Percentiles rank a stretch among this genome's conserved stretches.
phyloP scores from a whole-genome alignment of 2,797 vertebrate genomes.

The Cirrhinus mrigala region DNA sequence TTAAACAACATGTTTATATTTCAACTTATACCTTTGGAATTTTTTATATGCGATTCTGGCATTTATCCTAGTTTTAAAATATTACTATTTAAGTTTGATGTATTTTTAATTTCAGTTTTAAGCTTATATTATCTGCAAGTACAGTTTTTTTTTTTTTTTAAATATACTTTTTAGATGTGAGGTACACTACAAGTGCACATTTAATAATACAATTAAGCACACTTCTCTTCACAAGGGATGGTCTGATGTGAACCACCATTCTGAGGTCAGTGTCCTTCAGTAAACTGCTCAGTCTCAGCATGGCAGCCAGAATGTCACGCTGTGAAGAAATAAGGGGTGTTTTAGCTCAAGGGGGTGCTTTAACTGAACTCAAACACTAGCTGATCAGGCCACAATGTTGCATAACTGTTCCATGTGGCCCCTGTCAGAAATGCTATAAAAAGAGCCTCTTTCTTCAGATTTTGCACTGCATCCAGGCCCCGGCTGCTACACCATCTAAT shows the following conservation, averaged over 20 bases:
- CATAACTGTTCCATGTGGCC: slow-evolving; percentile 57
- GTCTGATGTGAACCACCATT: slow-evolving; percentile 45
- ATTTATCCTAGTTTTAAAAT: too few species aligned
- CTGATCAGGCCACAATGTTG: slow-evolving; percentile 65
- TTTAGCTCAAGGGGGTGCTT: slow-evolving; percentile 62
- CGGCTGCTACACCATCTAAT: slow-evolving; percentile 56
- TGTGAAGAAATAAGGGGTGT: slow-evolving; percentile 68
- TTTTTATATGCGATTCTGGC: neutral
- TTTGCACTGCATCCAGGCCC: slow-evolving; percentile 67
- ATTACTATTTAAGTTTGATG: neutral
- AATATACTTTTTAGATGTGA: neutral
- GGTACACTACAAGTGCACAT: neutral
- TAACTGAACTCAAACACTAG: slow-evolving; percentile 55
- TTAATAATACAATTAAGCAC: neutral
- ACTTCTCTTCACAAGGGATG: too few species aligned
- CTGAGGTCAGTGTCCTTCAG: slow-evolving; percentile 53
- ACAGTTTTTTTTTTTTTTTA: neutral
- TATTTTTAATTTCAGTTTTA: neutral
- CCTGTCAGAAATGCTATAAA: slow-evolving; percentile 66
- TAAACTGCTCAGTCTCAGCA: neutral
- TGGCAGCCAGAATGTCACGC: slow-evolving; percentile 49
- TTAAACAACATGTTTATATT: neutral
- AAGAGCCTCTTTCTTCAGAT: neutral
- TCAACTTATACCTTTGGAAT: neutral
- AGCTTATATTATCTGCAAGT: neutral